Conservation (phyloP, 1,140 invertebrate species). For the Heterodera schachtii region DNA sequence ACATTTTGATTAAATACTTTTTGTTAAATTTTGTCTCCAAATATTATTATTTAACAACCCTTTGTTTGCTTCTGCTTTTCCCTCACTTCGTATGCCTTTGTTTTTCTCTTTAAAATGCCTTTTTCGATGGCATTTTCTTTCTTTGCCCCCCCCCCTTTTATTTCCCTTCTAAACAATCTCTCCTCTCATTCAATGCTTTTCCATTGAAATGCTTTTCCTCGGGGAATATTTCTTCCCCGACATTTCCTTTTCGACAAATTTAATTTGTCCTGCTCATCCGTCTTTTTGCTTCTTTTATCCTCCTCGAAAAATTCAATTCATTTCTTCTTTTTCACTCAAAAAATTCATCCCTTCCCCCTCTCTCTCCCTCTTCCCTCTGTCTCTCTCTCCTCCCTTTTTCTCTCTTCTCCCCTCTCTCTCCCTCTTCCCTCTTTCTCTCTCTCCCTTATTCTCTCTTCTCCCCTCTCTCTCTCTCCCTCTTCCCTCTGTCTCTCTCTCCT, state of each 20-base stretch:
- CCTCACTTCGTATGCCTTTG: too few relatives aligned
- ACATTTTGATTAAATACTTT: too few relatives aligned
- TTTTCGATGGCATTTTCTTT: not conserved
- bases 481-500: not conserved
- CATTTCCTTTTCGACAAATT: constrained; percentile 3
- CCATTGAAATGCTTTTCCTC: not conserved
- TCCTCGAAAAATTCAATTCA: constrained; percentile 7
- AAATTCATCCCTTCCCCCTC: not conserved
- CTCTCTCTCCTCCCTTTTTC: not conserved
- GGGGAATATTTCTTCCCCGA: not conserved
- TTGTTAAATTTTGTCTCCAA: too few relatives aligned
- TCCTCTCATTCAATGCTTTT: too few relatives aligned
- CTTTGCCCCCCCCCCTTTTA: not conserved
- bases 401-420: not conserved
- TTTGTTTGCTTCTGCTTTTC: too few relatives aligned
- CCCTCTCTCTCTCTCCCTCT: not conserved
- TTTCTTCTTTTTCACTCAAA: not conserved
- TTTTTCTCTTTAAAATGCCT: not conserved
- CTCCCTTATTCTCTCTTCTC: not conserved
- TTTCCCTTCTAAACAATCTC: not conserved
- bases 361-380: not conserved
- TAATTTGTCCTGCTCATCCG: not conserved
- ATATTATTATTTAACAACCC: too few relatives aligned
- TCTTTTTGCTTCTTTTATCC: not conserved
- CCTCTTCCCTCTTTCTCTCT: not conserved